Percentiles rank a stretch among this genome's conserved stretches.
Evolutionary conservation across 2,113 vertebrate genomes (phyloP).

Genomic region (Poeciliopsis occidentalis): DNA sequence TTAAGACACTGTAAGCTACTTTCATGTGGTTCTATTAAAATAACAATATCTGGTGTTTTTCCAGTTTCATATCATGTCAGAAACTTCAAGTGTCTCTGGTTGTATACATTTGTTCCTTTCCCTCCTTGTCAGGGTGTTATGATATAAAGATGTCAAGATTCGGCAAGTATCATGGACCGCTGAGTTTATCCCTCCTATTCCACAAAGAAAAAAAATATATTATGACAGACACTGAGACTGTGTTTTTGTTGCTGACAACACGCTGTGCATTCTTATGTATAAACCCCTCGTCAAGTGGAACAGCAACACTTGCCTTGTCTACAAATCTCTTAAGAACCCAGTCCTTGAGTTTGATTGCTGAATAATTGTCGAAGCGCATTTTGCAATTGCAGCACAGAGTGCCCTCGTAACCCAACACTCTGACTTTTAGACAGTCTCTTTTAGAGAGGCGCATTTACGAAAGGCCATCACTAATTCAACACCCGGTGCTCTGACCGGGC

Average conservation of each 20-base stretch:
- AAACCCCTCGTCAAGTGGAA: constrained; percentile 28
- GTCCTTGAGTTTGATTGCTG: constrained; percentile 31
- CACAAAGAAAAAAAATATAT: constrained; percentile 25
- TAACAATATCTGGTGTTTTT: constrained; percentile 5
- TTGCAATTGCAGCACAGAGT: constrained; percentile 28
- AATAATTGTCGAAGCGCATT: constrained; percentile 48
- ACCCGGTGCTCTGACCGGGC: constrained; percentile 49
- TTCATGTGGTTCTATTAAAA: too few species aligned
- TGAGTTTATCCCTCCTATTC: constrained; percentile 46
- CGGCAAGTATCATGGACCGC: constrained; percentile 41
- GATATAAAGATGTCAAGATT: constrained; percentile 56
- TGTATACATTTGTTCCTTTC: constrained; percentile 20
- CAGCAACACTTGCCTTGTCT: constrained; percentile 12
- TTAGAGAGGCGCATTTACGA: constrained; percentile 38
- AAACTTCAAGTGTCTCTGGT: constrained; percentile 2
- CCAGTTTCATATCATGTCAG: not conserved
- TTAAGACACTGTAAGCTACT: too few species aligned
- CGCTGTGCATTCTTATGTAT: constrained; percentile 40
- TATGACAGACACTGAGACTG: constrained; percentile 50
- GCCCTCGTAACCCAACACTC: constrained; percentile 33
- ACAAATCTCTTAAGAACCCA: constrained; percentile 29
- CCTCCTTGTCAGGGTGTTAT: constrained; percentile 22
- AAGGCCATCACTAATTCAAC: constrained; percentile 69
- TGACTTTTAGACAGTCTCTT: constrained; percentile 55
- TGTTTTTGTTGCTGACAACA: constrained; percentile 42